Percentiles rank a stretch among this genome's conserved stretches.
Conservation (phyloP, 2,797 vertebrate species). For the Macrochelys suwanniensis region DNA sequence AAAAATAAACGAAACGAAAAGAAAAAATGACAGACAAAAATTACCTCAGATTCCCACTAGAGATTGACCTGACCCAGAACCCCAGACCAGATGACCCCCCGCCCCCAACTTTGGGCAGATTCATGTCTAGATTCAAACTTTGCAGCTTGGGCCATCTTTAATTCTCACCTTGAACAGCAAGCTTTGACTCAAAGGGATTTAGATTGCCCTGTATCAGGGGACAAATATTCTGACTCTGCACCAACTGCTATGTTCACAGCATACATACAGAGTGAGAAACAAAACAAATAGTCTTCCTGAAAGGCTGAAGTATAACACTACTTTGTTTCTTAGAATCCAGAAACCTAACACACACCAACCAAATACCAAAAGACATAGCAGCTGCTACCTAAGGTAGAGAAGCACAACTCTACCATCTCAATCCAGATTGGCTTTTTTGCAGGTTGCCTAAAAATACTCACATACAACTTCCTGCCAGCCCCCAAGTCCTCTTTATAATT, state of each 20-base stretch:
- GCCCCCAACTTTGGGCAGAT: rapidly evolving
- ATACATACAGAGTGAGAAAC: not conserved
- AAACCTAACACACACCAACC: not conserved
- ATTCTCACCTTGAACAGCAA: not conserved
- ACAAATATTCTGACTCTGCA: not conserved
- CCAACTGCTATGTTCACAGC: not conserved
- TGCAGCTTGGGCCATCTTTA: not conserved
- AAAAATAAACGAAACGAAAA: not conserved
- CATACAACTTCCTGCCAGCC: not conserved
- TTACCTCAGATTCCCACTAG: rapidly evolving
- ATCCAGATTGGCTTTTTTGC: not conserved
- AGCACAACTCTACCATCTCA: not conserved
- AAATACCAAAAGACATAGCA: not conserved
- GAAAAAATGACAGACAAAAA: not conserved
- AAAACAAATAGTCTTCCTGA: not conserved
- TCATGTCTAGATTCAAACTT: not conserved
- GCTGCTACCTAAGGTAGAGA: not conserved
- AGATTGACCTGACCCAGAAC: not conserved
- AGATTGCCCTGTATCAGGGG: not conserved
- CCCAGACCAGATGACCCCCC: rapidly evolving
- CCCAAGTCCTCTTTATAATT: too few relatives aligned
- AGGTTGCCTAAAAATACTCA: not conserved
- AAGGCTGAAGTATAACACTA: not conserved
- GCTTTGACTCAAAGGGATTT: not conserved
- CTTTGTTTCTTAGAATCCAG: not conserved